phyloP scores from a whole-genome alignment of 2,113 vertebrate species.

The Paramormyrops kingsleyae region DNA sequence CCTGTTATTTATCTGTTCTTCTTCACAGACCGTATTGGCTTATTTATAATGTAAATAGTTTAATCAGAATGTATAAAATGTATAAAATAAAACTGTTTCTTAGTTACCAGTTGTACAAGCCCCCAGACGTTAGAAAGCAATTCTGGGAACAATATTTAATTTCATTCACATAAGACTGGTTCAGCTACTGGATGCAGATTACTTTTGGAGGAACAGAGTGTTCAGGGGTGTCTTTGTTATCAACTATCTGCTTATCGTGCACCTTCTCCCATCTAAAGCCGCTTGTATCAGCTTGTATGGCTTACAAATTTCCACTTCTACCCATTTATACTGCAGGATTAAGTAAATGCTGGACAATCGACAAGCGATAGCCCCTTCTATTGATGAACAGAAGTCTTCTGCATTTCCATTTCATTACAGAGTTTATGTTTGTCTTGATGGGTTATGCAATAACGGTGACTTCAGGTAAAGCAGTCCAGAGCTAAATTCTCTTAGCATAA shows the following conservation, averaged over 20 bases:
- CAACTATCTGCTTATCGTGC: background rate
- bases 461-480: background rate
- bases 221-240: background rate
- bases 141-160: slow-evolving; percentile 4
- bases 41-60: background rate
- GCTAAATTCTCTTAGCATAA: background rate
- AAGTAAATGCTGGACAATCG: background rate
- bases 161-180: background rate
- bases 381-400: background rate
- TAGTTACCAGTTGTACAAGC: background rate
- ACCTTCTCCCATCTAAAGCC: background rate
- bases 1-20: background rate
- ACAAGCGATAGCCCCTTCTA: background rate
- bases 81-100: background rate
- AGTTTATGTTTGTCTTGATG: background rate
- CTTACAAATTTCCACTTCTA: background rate
- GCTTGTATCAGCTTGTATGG: background rate
- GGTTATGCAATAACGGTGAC: background rate
- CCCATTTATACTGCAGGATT: background rate
- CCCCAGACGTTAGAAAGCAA: background rate
- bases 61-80: background rate
- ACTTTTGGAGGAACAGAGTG: background rate
- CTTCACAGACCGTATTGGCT: background rate
- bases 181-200: background rate
- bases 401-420: background rate